These are phyloP conservation scores for Acromyrmex charruanus DNA, from an alignment of 1,140 invertebrate genomes.

Conservation along the genomic window DNA sequence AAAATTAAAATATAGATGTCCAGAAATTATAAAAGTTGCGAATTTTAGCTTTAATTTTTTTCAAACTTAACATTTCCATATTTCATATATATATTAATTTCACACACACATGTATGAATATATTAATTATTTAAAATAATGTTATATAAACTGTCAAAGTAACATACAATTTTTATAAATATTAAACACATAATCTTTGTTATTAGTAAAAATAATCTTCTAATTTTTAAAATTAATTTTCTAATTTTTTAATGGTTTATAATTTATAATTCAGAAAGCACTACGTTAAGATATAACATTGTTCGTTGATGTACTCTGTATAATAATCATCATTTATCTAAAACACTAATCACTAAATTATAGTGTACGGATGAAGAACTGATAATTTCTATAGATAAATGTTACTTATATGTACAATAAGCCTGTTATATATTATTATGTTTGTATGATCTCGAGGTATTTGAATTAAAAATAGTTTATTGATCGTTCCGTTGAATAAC, in stretches of 20 bases:
- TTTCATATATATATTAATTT: background rate
- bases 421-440: background rate
- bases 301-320: conserved; percentile 34
- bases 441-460: conserved; percentile 38
- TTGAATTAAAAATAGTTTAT: conserved; percentile 47
- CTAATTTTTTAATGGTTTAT: background rate
- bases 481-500: conserved; percentile 19
- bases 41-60: background rate
- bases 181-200: background rate
- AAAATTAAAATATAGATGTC: background rate
- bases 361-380: conserved; percentile 3
- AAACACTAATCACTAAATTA: conserved; percentile 33
- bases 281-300: conserved; percentile 21
- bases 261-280: conserved; percentile 15
- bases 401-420: conserved; percentile 25
- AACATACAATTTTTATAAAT: background rate
- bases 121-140: conserved; percentile 9
- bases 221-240: background rate
- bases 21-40: background rate
- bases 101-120: background rate
- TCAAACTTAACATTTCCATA: background rate
- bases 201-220: background rate
- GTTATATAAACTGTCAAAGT: background rate
- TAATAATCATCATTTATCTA: conserved; percentile 34
- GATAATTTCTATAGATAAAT: conserved; percentile 12